Evolutionary conservation across 2,797 vertebrate genomes (phyloP), one percentile per base, ranked within the genome.

Genomic region (Lemur catta): DNA sequence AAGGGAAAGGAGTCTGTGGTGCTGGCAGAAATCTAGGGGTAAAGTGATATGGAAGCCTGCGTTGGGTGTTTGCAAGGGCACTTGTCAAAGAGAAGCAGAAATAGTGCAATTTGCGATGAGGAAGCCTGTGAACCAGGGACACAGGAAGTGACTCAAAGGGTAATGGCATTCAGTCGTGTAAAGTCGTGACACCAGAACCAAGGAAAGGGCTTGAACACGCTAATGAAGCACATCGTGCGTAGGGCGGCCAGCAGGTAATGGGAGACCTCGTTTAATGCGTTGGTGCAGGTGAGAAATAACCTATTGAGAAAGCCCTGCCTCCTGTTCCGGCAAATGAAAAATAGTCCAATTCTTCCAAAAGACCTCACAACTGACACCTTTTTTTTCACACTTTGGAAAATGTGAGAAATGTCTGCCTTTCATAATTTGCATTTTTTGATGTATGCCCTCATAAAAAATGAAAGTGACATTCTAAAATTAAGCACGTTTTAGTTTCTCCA

Each of bases 141-240:
- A 76, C n/a, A 61, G 82, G 72, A 87, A 85, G 87, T 94, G 57
- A 55, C 74, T 93, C 82, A 91, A 75, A 76, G 65, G 43, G 15
- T 67, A 28, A 11, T 11, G 8, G 28, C 4, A 1, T 55, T 43
- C 63, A 91, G 35, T 81, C 86, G 87, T 17, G 43, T n/a, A 11
- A 84, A n/a, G 43, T 4, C 50, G 28, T 55, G 65, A 33, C 72
- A 46, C 28, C 28, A 35, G 88, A 84, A 76, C 61, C 43, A 14
- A 78, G 57, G 41, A 67, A 75, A 94, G 76, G 67, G 26, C 74
- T 46, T 7, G 63, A 57, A 74, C 46, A n/a, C 50, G 30, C 71
- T 38, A 24, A 28, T 9, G 69, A 76, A 84, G 30, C 35, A 18
- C 14, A 1, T n/a, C 2, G 1, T 43, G n/a, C 15, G 10, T 41